Evolutionary conservation across 2,113 vertebrate genomes (phyloP).

Genomic region (Rhinoderma darwinii): DNA sequence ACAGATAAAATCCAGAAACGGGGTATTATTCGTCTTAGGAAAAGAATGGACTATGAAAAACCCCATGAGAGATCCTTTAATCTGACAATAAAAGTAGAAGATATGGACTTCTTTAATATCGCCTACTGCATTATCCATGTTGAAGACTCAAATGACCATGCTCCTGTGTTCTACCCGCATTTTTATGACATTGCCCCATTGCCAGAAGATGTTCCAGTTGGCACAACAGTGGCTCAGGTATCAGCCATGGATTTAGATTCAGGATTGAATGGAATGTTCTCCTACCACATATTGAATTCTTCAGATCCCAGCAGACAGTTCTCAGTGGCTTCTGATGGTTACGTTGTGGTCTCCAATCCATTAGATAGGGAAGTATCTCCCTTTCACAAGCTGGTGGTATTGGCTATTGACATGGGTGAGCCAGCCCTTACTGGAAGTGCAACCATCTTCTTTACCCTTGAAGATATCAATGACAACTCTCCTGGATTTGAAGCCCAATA

Average conservation of each 20-base stretch:
- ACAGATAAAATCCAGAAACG: conserved; percentile 79
- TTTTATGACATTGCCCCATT: conserved; percentile 79
- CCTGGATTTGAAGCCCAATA: conserved; percentile 85
- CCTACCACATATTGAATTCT: conserved; percentile 77
- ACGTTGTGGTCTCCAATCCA: conserved; percentile 77
- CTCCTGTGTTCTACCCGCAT: conserved; percentile 83
- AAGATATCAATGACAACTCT: conserved; percentile 86
- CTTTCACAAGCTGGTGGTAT: conserved; percentile 79
- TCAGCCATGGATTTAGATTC: conserved; percentile 86
- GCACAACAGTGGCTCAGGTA: conserved; percentile 84
- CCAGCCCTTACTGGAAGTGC: conserved; percentile 80
- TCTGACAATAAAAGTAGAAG: conserved; percentile 85
- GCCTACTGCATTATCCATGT: conserved; percentile 83
- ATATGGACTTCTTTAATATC: conserved; percentile 81
- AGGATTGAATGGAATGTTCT: conserved; percentile 81
- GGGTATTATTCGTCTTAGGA: conserved; percentile 79
- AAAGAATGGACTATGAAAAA: conserved; percentile 86
- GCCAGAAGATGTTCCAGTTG: conserved; percentile 77
- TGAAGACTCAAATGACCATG: conserved; percentile 85
- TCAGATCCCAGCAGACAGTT: conserved; percentile 82
- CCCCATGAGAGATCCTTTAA: conserved; percentile 86
- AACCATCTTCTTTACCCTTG: conserved; percentile 77
- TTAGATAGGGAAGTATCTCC: conserved; percentile 81
- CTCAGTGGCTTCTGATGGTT: conserved; percentile 79
- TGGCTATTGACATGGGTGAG: conserved; percentile 79